phyloP scores from a whole-genome alignment of 2,797 vertebrate genomes.

The Otolemur crassicaudatus region DNA sequence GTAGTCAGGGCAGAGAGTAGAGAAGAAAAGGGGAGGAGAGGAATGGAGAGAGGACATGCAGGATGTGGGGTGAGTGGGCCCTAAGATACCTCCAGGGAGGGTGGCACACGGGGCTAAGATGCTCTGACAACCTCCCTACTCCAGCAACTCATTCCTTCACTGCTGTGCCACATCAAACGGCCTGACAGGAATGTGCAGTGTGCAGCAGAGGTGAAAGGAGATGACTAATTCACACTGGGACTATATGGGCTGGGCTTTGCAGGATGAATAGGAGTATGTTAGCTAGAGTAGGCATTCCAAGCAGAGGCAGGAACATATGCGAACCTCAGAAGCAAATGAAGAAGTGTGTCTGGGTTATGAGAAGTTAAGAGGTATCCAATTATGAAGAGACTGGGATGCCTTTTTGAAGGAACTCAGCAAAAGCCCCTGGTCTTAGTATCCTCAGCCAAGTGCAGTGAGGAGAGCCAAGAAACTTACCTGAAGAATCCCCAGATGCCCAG shows the following conservation, averaged over 20 bases:
- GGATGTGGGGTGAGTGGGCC: not conserved
- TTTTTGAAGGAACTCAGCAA: not conserved
- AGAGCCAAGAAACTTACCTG: constrained; percentile 83
- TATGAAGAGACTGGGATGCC: not conserved
- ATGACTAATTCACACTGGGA: not conserved
- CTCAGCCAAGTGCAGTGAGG: fast-evolving
- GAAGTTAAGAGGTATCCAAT: fast-evolving
- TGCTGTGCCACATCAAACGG: too few relatives aligned
- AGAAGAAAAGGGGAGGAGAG: not conserved
- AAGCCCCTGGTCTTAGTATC: not conserved
- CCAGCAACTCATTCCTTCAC: not conserved
- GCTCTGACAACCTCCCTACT: not conserved
- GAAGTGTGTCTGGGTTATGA: not conserved
- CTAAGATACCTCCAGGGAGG: fast-evolving
- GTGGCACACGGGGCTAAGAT: not conserved
- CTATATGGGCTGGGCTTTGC: not conserved
- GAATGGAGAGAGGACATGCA: fast-evolving
- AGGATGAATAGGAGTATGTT: not conserved
- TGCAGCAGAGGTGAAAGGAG: not conserved
- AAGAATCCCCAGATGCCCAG: constrained; percentile 91
- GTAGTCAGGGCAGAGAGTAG: too few relatives aligned
- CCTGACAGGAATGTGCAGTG: fast-evolving
- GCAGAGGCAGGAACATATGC: not conserved
- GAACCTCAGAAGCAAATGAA: not conserved
- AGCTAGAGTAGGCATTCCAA: not conserved